Evolutionary conservation across 2,888 invertebrate genomes (phyloP).

Genomic region (Diaprepes abbreviatus): DNA sequence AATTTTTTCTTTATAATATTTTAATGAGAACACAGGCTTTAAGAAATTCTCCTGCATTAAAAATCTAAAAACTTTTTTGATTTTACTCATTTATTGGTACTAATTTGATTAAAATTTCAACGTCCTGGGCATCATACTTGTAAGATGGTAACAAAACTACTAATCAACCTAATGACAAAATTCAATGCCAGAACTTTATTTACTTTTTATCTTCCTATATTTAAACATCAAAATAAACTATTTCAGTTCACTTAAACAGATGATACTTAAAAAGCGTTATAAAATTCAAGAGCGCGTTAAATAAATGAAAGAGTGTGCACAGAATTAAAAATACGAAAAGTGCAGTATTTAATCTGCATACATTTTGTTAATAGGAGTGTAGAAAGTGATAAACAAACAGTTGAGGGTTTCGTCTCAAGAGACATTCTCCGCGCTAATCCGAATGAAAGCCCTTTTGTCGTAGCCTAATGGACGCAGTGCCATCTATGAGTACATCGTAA

Average conservation of each 20-base stretch:
- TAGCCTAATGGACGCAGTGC: conserved; percentile 63
- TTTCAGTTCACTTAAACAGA: conserved; percentile 19
- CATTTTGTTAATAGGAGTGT: conserved; percentile 54
- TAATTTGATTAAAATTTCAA: too few species aligned
- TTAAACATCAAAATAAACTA: conserved; percentile 11
- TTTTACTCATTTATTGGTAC: too few species aligned
- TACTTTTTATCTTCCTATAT: background rate
- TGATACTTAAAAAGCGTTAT: conserved; percentile 29
- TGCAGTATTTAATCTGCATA: conserved; percentile 53
- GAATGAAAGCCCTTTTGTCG: conserved; percentile 65
- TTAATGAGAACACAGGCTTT: too few species aligned
- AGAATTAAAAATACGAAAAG: conserved; percentile 44
- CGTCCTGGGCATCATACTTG: too few species aligned
- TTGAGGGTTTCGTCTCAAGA: conserved; percentile 59
- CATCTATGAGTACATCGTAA: conserved; percentile 56
- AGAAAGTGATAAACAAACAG: conserved; percentile 59
- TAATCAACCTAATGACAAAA: too few species aligned
- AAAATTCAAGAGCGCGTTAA: conserved; percentile 28
- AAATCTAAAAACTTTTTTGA: too few species aligned
- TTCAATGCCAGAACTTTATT: background rate
- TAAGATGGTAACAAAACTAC: too few species aligned
- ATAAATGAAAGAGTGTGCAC: conserved; percentile 37
- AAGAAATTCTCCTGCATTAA: too few species aligned
- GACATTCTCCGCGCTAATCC: conserved; percentile 63
- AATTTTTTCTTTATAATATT: too few species aligned